Conservation (phyloP, 2,797 vertebrate genomes). For the Bryconaethiops microstoma region DNA sequence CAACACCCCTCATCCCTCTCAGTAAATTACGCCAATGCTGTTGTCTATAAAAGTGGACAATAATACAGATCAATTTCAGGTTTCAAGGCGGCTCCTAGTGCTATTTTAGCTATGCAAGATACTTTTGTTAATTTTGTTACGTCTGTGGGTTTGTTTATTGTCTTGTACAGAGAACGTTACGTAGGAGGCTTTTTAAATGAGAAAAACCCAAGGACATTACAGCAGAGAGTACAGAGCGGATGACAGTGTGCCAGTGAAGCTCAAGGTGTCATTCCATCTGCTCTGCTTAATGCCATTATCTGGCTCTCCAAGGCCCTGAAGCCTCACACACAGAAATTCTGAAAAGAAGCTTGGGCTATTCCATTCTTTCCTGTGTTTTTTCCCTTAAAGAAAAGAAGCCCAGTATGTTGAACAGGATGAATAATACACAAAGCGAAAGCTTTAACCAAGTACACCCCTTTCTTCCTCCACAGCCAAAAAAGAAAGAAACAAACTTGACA, state of each 20-base stretch:
- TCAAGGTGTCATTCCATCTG: constrained; percentile 55
- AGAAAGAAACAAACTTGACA: constrained; percentile 57
- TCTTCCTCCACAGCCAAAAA: constrained; percentile 45
- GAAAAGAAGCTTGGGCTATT: not conserved
- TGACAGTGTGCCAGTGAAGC: constrained; percentile 31
- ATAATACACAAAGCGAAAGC: constrained; percentile 47
- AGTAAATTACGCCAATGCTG: too few relatives aligned
- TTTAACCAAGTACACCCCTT: constrained; percentile 52
- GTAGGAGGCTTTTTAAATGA: constrained; percentile 50
- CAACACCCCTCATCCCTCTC: too few relatives aligned
- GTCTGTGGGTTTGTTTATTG: not conserved
- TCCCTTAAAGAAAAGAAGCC: constrained; percentile 31
- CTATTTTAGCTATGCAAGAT: not conserved
- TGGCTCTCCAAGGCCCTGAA: constrained; percentile 19
- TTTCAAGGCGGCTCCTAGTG: not conserved
- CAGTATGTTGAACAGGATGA: constrained; percentile 52
- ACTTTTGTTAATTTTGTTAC: not conserved
- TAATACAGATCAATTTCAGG: not conserved
- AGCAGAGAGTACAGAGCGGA: constrained; percentile 30
- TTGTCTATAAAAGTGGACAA: not conserved
- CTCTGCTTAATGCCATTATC: constrained; percentile 44
- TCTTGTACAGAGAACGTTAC: constrained; percentile 27
- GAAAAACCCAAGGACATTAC: constrained; percentile 36
- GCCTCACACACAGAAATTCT: constrained; percentile 5
- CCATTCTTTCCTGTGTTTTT: constrained; percentile 17